Conservation (phyloP, 2,888 invertebrate species). For the Metellina segmentata region DNA sequence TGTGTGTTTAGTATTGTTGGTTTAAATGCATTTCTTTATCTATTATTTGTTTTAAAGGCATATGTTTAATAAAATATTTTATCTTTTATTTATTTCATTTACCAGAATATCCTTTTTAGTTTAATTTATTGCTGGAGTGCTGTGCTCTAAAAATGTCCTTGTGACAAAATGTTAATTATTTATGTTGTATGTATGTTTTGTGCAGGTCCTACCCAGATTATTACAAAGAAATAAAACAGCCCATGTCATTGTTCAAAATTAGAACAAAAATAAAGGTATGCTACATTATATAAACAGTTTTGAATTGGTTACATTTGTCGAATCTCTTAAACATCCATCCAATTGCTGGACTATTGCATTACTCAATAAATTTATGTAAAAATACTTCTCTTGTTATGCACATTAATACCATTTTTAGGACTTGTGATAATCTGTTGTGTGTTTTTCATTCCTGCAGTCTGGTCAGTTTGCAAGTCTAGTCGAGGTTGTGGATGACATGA, state of each 20-base stretch:
- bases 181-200: not conserved
- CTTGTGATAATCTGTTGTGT: not conserved
- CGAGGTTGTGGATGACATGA: conserved; percentile 95
- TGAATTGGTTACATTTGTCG: not conserved
- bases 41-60: no score
- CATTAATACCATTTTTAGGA: not conserved
- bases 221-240: conserved; percentile 97
- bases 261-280: conserved; percentile 82
- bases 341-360: not conserved
- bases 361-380: not conserved
- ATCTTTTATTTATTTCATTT: no score
- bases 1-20: no score
- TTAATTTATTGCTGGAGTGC: no score
- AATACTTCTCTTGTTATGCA: not conserved
- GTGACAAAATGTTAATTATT: not conserved
- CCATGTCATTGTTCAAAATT: conserved; percentile 96
- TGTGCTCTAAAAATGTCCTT: not conserved
- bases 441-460: conserved; percentile 81
- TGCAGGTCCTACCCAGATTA: conserved; percentile 95
- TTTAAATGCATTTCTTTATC: no score
- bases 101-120: no score
- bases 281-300: not conserved
- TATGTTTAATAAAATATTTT: no score
- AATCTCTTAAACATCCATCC: not conserved
- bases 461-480: conserved; percentile 91